phyloP scores from a whole-genome alignment of 1,140 invertebrate species.

The Lordiphosa mommai region DNA sequence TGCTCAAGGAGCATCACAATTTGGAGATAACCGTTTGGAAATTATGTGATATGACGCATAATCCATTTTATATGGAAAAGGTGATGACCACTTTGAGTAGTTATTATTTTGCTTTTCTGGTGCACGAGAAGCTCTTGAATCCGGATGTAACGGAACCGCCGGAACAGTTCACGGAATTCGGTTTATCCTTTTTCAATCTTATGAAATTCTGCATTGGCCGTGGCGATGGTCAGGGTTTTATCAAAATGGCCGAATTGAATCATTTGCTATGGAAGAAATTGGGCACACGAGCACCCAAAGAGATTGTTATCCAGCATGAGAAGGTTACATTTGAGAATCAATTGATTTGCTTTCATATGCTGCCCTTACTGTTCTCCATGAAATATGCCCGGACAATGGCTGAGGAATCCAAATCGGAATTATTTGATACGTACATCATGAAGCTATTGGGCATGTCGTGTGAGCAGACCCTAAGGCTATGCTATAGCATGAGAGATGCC shows the following conservation, averaged over 20 bases:
- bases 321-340: conserved; percentile 81
- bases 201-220: conserved; percentile 81
- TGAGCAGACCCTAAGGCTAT: conserved; percentile 83
- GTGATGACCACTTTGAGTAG: conserved; percentile 52
- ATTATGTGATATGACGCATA: conserved; percentile 63
- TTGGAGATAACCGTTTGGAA: conserved; percentile 73
- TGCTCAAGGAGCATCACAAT: conserved; percentile 56
- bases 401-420: conserved; percentile 77
- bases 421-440: conserved; percentile 83
- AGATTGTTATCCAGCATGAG: conserved; percentile 74
- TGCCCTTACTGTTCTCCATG: conserved; percentile 82
- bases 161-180: conserved; percentile 70
- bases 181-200: conserved; percentile 79
- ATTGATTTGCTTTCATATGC: conserved; percentile 82
- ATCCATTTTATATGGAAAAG: conserved; percentile 51
- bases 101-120: conserved; percentile 55
- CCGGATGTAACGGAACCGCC: conserved; percentile 38
- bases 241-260: conserved; percentile 78
- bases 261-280: conserved; percentile 75
- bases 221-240: conserved; percentile 55
- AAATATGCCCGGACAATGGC: conserved; percentile 63
- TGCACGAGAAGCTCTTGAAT: conserved; percentile 62
- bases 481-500: conserved; percentile 81
- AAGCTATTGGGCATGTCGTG: conserved; percentile 84
- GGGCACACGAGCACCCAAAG: conserved; percentile 52